Evolutionary conservation across 2,113 vertebrate species (phyloP), one percentile per base, ranked within the genome.

Genomic region (Elephantulus edwardii): DNA sequence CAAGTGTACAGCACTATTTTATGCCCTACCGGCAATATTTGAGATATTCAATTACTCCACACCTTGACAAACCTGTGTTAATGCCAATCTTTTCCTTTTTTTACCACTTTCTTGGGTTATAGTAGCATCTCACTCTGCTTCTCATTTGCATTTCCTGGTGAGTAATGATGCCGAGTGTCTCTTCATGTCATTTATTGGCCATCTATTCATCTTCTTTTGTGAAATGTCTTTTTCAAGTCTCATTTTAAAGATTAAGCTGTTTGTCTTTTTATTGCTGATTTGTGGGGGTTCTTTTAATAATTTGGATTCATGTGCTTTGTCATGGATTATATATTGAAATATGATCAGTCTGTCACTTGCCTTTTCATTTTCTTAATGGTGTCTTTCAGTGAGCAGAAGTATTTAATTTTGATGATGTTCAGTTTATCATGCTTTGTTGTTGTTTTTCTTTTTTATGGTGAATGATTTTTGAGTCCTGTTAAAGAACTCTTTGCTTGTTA

Each of bases 201-300:
- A 56, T 71, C 40, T 78, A 26, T 72, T 33, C 71, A 71, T 50
- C 46, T 77, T 84, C 71, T 66, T 85, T 82, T 83, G 13, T 70
- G 58, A 83, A 92, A 72, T 75, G 6, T 64, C 44, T 88, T 90
- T n/a, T 92, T 90, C 77, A 90, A 80, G n/a, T 75, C 30, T 60
- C 16, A 35, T 75, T 89, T 83, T 5, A 30, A 88, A 94, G 50
- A 77, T 38, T 52, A 72, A 70, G 17, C 58, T 40, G 28, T 66
- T 56, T 95, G 44, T 77, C 44, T 54, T 87, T 71, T 81, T 88
- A 35, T 88, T 86, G 78, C 62, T 89, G 70, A 90, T 89, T 86
- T 66, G 5, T 60, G 22, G 54, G 22, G 38, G 40, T 84, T 91
- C 44, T 58, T 62, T 91, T 90, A 68, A 72, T 88, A 62, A 52